These are phyloP conservation scores for Sycophila texana DNA, from an alignment of 2,888 invertebrate genomes.

Conservation along the genomic window DNA sequence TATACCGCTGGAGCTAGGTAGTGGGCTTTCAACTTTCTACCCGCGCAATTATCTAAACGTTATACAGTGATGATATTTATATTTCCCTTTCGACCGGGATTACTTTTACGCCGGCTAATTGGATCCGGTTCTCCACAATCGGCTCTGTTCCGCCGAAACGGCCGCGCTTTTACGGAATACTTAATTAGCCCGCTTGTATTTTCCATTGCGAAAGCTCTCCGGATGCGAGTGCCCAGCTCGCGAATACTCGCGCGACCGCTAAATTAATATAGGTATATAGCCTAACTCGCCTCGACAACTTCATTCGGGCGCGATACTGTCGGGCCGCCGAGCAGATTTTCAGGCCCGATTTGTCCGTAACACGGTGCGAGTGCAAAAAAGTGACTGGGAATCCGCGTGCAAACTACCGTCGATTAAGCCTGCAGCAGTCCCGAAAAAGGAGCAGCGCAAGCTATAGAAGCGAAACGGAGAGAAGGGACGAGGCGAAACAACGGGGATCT, in stretches of 20 bases:
- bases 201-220: too few relatives aligned
- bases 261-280: too few relatives aligned
- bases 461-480: too few relatives aligned
- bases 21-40: not conserved
- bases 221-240: too few relatives aligned
- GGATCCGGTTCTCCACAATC: not conserved
- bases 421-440: not conserved
- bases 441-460: too few relatives aligned
- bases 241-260: too few relatives aligned
- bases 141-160: not conserved
- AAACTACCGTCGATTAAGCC: slow-evolving; percentile 38
- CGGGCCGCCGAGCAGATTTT: not conserved
- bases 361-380: not conserved
- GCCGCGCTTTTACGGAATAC: too few relatives aligned
- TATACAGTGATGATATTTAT: not conserved
- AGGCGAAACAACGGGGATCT: slow-evolving; percentile 19
- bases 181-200: not conserved
- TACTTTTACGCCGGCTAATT: not conserved
- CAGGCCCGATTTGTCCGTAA: slow-evolving; percentile 11
- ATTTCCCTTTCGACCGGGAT: not conserved
- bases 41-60: slow-evolving; percentile 23
- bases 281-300: too few relatives aligned
- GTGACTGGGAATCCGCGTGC: not conserved
- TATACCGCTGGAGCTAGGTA: not conserved
- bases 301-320: too few relatives aligned